Percentiles rank a stretch among this genome's conserved stretches.
Evolutionary conservation across 2,113 vertebrate genomes (phyloP).

Genomic region (Apeltes quadracus): DNA sequence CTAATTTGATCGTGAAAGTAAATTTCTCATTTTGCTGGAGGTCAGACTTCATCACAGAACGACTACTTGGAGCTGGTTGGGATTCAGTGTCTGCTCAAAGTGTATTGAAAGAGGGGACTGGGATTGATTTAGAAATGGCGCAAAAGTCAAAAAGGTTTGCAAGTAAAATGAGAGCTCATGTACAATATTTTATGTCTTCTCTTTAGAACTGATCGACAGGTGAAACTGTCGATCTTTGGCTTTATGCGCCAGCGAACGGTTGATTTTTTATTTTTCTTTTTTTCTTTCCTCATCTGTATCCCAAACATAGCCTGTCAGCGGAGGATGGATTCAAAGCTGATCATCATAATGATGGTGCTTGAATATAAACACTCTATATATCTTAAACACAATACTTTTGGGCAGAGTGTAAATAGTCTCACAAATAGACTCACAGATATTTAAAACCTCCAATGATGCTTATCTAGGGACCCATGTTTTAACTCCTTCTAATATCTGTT

Average conservation of each 20-base stretch:
- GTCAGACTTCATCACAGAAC: constrained; percentile 19
- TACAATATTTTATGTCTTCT: neutral
- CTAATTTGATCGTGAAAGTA: constrained; percentile 19
- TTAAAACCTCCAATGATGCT: too few relatives aligned
- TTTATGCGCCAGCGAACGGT: too few relatives aligned
- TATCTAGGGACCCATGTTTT: too few relatives aligned
- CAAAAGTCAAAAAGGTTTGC: constrained; percentile 20
- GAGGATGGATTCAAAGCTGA: too few relatives aligned
- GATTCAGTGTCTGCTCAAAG: constrained; percentile 25
- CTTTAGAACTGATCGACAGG: neutral
- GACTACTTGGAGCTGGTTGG: constrained; percentile 4
- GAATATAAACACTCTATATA: too few relatives aligned
- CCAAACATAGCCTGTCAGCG: too few relatives aligned
- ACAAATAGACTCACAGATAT: too few relatives aligned
- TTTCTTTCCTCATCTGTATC: too few relatives aligned
- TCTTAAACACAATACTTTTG: too few relatives aligned
- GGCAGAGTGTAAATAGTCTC: too few relatives aligned
- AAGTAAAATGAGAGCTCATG: constrained; percentile 1
- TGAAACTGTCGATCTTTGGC: neutral
- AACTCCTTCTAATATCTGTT: too few relatives aligned
- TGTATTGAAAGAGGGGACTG: constrained; percentile 16
- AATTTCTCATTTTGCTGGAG: constrained; percentile 31
- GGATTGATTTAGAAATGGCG: neutral
- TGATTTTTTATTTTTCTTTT: neutral
- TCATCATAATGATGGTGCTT: too few relatives aligned